Base-by-base conservation (phyloP, 1,140 invertebrate species). In the Anastatus disparis region DNA sequence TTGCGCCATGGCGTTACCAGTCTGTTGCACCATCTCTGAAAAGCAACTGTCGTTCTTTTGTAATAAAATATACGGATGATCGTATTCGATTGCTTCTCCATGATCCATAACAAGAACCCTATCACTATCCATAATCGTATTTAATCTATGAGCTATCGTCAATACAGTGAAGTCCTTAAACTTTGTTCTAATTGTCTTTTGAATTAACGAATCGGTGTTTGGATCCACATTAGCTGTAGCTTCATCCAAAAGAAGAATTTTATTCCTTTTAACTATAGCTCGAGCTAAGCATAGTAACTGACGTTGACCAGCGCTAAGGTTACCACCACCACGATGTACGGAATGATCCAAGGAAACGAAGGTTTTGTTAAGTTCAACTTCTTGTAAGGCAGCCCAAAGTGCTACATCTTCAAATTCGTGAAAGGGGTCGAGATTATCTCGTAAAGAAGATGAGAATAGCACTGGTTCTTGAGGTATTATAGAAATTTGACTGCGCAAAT, bases 401-500 rank as follows among this genome's bases (percentile, higher is more conserved):
- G 79, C 68, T 55, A 81, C 79, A 75, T 95, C 93, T 0, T 85
- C 80, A 75, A 89, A 91, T 56, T 89, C 87, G 35, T 89, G 86
- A 77, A 95, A 95, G 1, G 95, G 95, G 85, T 97, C 95, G 42
- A 97, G 83, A 83, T 97, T 97, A 73, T 92, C 92, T 15, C 95
- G 86, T 29, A 96, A 79, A 38, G 88, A 90, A 8, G 90, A 92
- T 6, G 91, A 93, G 80, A 96, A 97, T 0, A 96, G 84, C 2
- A 95, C 89, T 1, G 94, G 93, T 71, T 91, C 92, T 83, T 96
- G 95, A 7, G 95, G 95, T 72, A 95, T 94, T 40, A 95, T 94
- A 2, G 93, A 91, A n/a, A 96, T 90, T 64, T 89, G 89, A 1
- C 87, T 88, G 53, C 95, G 86, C 1, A 97, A 82, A n/a, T 91